Evolutionary conservation across 2,888 invertebrate genomes (phyloP), one percentile per base, ranked within the genome.

Genomic region (Apamea crenata): DNA sequence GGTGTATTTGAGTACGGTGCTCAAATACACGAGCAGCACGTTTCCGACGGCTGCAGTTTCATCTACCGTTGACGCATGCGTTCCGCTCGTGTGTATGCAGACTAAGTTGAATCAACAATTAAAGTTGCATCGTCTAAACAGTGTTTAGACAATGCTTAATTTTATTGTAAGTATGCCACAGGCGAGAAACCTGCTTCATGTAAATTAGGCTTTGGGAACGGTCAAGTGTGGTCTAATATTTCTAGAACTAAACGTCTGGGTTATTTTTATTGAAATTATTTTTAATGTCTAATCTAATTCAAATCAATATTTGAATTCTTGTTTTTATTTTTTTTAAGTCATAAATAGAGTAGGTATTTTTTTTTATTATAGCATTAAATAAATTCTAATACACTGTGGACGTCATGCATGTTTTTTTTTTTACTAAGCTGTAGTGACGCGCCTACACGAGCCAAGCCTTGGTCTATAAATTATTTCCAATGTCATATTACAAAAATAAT

Each of bases 381-480:
- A 32, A 25, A 75, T 18, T 59, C 2, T n/a, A 67, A 36, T 21
- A 36, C 32, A 59, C 12, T 53, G 7, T 21, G 21, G 12, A 65
- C 25, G 21, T 40, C 50, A 44, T 68, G 5, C 29, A 29, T 4
- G 40, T 21, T 21, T 6, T 40, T 53, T 29, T 63, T 59, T 67
- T 29, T 25, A 44, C 44, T 14, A 32, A 29, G 1, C 10, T 25
- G 44, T 63, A 16, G 8, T 40, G 16, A 59, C 18, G 7, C 1
- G 18, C 44, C 18, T 44, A 12, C 4, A 25, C 18, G n/a, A 36
- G 3, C 29, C n/a, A 29, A 76, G 10, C 36, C 59, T 59, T 50
- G 21, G 29, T 50, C 40, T 44, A 53, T 78, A 66, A 66, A 44
- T 66, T 44, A 70, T 53, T 44, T 16, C 16, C 68, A 79, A 79